A percentile compares a stretch with the other conserved stretches of the same genome.
These are phyloP conservation scores for Steinernema hermaphroditum DNA, from an alignment of 2,888 invertebrate genomes.

Conservation along the genomic window DNA sequence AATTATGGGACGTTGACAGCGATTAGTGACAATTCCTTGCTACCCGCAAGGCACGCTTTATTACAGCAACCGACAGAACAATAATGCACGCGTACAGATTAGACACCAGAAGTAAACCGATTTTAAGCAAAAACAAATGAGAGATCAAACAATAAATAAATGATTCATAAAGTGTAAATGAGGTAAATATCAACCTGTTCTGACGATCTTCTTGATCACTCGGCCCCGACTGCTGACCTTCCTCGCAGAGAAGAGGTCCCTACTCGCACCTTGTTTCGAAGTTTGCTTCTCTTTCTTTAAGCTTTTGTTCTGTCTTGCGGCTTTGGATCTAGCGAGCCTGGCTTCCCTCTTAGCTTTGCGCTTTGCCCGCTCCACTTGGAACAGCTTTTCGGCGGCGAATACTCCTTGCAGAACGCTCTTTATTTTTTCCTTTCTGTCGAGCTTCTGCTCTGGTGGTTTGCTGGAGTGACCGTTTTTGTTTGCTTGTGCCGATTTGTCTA, in stretches of 20 bases:
- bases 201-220: conserved; percentile 14
- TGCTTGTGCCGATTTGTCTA: too few species aligned
- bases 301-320: not conserved
- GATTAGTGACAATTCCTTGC: too few species aligned
- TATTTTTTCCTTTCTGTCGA: not conserved
- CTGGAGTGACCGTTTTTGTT: not conserved
- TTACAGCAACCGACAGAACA: too few species aligned
- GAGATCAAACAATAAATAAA: too few species aligned
- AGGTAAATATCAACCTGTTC: not conserved
- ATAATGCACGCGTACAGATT: too few species aligned
- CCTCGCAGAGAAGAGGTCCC: not conserved
- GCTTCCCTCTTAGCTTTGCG: not conserved
- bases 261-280: not conserved
- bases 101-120: too few species aligned
- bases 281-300: not conserved
- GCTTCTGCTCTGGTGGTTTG: not conserved
- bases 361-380: not conserved
- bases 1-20: too few species aligned
- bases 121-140: too few species aligned
- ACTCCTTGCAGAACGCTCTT: not conserved
- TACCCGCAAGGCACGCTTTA: too few species aligned
- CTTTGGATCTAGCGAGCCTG: too few species aligned
- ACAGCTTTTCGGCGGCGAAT: not conserved
- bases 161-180: too few species aligned
- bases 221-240: not conserved